A percentile compares a stretch with the other conserved stretches of the same genome.
phyloP scores from a whole-genome alignment of 2,797 vertebrate species.

The Neosalanx taihuensis region DNA sequence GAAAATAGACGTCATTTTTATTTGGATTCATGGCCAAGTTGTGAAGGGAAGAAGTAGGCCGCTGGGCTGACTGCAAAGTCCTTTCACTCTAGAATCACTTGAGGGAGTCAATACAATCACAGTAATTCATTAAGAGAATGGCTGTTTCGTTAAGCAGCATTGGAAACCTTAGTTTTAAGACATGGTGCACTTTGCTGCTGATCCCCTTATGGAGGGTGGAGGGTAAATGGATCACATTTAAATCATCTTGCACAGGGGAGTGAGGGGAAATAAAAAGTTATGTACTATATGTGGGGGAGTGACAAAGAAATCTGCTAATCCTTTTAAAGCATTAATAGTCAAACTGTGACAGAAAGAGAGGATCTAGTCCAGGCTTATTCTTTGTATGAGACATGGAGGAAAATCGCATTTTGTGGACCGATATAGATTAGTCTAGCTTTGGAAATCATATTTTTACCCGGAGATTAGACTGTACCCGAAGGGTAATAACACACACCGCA shows the following conservation, averaged over 20 bases:
- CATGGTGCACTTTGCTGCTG: background rate
- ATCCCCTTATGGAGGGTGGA: background rate
- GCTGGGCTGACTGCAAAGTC: background rate
- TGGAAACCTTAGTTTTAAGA: no score
- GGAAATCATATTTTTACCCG: background rate
- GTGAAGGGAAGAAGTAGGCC: background rate
- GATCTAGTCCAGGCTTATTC: background rate
- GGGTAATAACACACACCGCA: background rate
- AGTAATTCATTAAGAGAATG: background rate
- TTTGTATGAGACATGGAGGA: slow-evolving; percentile 1
- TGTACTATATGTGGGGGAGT: background rate
- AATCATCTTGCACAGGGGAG: background rate
- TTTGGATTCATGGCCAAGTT: background rate
- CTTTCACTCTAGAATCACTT: background rate
- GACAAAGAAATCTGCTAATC: slow-evolving; percentile 5
- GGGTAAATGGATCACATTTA: background rate
- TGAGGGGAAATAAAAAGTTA: background rate
- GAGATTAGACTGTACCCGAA: no score
- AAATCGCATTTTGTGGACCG: background rate
- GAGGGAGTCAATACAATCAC: no score
- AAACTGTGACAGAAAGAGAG: background rate
- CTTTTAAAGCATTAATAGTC: slow-evolving; percentile 5
- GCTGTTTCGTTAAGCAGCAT: no score
- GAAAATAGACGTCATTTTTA: background rate
- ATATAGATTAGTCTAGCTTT: background rate